Evolutionary conservation across 2,888 invertebrate genomes (phyloP), one percentile per base, ranked within the genome.

Genomic region (Clepsis dumicolana): DNA sequence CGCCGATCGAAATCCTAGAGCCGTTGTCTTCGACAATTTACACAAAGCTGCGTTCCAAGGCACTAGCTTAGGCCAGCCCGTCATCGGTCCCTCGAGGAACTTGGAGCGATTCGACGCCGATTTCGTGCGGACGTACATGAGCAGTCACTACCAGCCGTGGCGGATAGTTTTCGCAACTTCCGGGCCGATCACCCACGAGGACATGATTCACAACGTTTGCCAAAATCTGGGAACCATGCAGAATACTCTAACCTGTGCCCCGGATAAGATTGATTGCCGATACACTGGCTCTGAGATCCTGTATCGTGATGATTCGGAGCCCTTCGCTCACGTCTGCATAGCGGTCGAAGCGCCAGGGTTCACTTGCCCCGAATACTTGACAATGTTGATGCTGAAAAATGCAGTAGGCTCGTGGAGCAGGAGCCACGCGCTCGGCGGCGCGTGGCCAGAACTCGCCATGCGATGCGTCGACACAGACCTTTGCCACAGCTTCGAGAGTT

Each of bases 131-230:
- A 53, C 65, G 2, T 91, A 79, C 70, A 71, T 87, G 10, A 53
- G 65, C 5, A 75, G 84, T 57, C 80, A 86, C 63, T 91, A 88
- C 41, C 82, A 82, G 27, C 89, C 90, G 0, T 78, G 95, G 18
- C 92, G 97, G 73, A 95, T 97, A 81, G 96, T 97, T 4, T 83
- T 98, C 32, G 95, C 96, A 32, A 95, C 95, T 52, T 96, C 97
- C 48, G 97, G 96, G 64, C 95, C 95, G 41, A 94, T 97, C 0
- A 85, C 94, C 56, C 97, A 97, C 76, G 87, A 94, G 0, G 88
- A 95, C 62, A 87, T 97, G 62, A 94, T 95, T 21, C 85, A 93
- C 18, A 83, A 95, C 27, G 96, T 96, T 1, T 85, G 95, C 38
- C 84, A 68, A 0, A 69, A 72, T 21, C 77, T 96, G 73, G 94